Evolutionary conservation across 1,140 invertebrate species (phyloP).

Genomic region (Drosophila littoralis): DNA sequence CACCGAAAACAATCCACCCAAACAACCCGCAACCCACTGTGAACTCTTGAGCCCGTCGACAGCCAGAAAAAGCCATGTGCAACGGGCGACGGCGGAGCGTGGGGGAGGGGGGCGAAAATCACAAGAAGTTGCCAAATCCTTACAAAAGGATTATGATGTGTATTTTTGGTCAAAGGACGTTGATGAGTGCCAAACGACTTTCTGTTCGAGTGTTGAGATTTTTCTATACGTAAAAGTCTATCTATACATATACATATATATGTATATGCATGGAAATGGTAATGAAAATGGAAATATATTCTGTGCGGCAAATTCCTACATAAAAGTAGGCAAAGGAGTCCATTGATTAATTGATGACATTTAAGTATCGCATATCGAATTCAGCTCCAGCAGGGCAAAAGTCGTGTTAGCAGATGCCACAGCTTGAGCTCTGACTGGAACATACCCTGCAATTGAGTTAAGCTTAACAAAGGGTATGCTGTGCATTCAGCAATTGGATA

Average conservation of each 20-base stretch:
- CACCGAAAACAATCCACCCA: neutral
- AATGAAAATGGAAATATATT: slow-evolving; percentile 29
- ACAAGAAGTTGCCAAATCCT: slow-evolving; percentile 70
- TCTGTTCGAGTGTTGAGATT: slow-evolving; percentile 35
- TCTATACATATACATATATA: neutral
- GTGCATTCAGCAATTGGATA: too few species aligned
- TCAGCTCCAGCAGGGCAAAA: neutral
- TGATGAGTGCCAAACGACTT: slow-evolving; percentile 63
- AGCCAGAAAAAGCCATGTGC: slow-evolving; percentile 51
- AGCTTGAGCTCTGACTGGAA: neutral
- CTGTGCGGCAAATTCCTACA: slow-evolving; percentile 4
- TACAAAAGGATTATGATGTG: slow-evolving; percentile 82
- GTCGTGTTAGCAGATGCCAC: too few species aligned
- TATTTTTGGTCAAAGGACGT: slow-evolving; percentile 71
- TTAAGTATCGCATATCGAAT: slow-evolving; percentile 10
- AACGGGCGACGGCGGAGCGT: too few species aligned
- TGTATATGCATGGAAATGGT: neutral
- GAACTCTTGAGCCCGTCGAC: slow-evolving; percentile 2
- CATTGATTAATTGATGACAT: slow-evolving; percentile 47
- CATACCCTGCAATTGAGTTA: neutral
- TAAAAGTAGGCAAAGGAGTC: slow-evolving; percentile 11
- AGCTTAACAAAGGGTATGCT: too few species aligned
- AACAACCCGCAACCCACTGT: too few species aligned
- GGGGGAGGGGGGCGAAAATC: slow-evolving; percentile 43
- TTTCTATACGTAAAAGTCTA: slow-evolving; percentile 17